These are phyloP conservation scores for Odocoileus virginianus DNA, from an alignment of 2,113 vertebrate species.

Conservation along the genomic window DNA sequence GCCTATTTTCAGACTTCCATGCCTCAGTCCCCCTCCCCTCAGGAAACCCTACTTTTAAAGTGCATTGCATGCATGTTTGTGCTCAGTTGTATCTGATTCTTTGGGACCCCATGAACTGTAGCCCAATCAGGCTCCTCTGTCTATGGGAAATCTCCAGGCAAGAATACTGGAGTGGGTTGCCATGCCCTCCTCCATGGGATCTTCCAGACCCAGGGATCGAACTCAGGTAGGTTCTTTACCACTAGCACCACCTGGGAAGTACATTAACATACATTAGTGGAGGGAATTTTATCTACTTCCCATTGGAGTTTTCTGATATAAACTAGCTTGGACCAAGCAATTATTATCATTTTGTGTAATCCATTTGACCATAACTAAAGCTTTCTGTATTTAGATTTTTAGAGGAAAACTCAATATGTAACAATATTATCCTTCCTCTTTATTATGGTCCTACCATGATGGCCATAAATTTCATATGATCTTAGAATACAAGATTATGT, in stretches of 20 bases:
- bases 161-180: neutral
- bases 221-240: neutral
- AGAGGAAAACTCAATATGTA: neutral
- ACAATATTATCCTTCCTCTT: neutral
- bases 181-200: neutral
- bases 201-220: neutral
- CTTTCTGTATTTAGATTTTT: neutral
- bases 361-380: neutral
- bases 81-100: neutral
- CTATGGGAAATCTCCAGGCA: neutral
- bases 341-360: neutral
- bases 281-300: neutral
- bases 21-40: neutral
- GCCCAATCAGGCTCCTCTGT: neutral
- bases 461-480: neutral
- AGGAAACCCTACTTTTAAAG: neutral
- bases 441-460: neutral
- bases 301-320: neutral
- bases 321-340: neutral
- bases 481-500: neutral
- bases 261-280: neutral
- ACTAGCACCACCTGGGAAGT: neutral
- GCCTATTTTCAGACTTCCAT: neutral
- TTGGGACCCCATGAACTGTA: neutral
- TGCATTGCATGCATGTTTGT: neutral